These are phyloP conservation scores for Echeneis naucrates DNA, from an alignment of 2,797 vertebrate genomes.

Conservation along the genomic window DNA sequence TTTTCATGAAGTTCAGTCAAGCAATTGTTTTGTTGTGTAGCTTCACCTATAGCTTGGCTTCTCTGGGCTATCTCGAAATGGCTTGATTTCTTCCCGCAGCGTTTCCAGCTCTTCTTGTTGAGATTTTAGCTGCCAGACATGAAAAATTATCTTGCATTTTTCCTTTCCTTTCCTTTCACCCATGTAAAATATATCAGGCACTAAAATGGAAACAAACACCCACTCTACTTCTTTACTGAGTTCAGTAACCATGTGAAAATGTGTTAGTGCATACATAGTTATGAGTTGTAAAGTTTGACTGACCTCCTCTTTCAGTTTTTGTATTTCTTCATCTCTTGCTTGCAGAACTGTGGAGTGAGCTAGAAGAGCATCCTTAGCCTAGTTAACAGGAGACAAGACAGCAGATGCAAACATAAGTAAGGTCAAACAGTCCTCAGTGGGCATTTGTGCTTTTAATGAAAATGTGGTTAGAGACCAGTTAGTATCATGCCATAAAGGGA, in stretches of 20 bases:
- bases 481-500: neutral
- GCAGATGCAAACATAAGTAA: neutral
- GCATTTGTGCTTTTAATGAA: constrained; percentile 4
- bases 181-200: no score
- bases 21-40: neutral
- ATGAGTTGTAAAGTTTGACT: constrained; percentile 25
- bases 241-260: neutral
- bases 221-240: neutral
- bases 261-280: constrained; percentile 8
- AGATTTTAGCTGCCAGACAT: constrained; percentile 70
- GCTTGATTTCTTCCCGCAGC: constrained; percentile 76
- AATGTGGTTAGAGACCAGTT: neutral
- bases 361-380: constrained; percentile 84
- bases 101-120: constrained; percentile 74
- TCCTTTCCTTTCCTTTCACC: neutral
- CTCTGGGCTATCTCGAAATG: constrained; percentile 64
- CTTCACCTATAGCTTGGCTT: constrained; percentile 83
- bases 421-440: neutral
- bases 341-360: constrained; percentile 81
- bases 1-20: neutral
- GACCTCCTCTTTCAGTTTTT: constrained; percentile 81
- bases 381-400: constrained; percentile 16
- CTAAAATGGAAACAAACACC: neutral
- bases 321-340: constrained; percentile 81
- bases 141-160: no score